A percentile compares a stretch with the other conserved stretches of the same genome.
phyloP scores from a whole-genome alignment of 2,888 invertebrate genomes.

The Parelbella ahira region DNA sequence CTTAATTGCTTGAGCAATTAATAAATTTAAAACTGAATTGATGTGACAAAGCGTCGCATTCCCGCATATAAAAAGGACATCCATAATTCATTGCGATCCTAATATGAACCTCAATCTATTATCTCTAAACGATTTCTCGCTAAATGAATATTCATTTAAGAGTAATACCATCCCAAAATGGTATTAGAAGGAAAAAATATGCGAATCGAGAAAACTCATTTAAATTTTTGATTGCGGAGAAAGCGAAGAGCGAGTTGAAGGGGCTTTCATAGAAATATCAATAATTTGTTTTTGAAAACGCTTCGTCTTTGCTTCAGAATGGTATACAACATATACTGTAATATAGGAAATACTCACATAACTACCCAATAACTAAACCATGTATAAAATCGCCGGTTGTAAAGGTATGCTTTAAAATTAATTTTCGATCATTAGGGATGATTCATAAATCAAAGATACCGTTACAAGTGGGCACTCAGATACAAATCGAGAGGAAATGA shows the following conservation, averaged over 20 bases:
- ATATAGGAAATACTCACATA: no score
- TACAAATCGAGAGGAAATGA: conserved; percentile 18
- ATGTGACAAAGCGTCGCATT: conserved; percentile 44
- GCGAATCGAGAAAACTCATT: conserved; percentile 66
- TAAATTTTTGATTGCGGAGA: conserved; percentile 71
- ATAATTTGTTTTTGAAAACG: conserved; percentile 43
- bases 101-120: conserved; percentile 75
- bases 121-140: conserved; percentile 76
- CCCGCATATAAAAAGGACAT: conserved; percentile 55
- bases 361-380: no score
- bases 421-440: not conserved
- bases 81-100: conserved; percentile 65
- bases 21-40: conserved; percentile 29
- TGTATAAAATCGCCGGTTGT: no score
- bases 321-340: no score
- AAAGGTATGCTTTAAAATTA: no score
- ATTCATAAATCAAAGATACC: conserved; percentile 5
- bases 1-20: conserved; percentile 30
- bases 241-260: conserved; percentile 51
- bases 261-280: conserved; percentile 54
- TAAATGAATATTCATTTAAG: conserved; percentile 77
- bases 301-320: not conserved
- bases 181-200: conserved; percentile 66
- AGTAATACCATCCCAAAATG: conserved; percentile 71
- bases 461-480: conserved; percentile 2